These are phyloP conservation scores for Lasioglossum leucozonium DNA, from an alignment of 2,888 invertebrate genomes.

Conservation along the genomic window DNA sequence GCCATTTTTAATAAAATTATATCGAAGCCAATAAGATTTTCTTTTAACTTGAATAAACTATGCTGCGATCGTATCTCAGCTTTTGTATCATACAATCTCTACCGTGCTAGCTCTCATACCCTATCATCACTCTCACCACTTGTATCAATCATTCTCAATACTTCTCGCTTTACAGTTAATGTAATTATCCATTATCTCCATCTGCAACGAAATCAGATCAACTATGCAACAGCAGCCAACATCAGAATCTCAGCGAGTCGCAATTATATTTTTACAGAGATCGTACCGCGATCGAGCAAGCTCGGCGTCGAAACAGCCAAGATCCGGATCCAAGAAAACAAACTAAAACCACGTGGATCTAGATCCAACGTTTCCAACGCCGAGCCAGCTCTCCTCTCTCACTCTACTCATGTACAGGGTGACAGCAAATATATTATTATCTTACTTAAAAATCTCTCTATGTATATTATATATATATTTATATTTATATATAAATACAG, in stretches of 20 bases:
- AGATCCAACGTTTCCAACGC: slow-evolving; percentile 17
- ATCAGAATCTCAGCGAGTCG: neutral
- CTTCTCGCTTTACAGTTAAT: neutral
- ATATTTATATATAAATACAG: slow-evolving; percentile 76
- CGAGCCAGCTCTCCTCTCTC: slow-evolving; percentile 27
- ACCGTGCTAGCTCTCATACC: neutral
- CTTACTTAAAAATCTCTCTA: slow-evolving; percentile 67
- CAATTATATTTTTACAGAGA: neutral
- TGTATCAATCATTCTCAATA: neutral
- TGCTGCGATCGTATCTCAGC: neutral
- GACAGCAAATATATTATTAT: slow-evolving; percentile 73
- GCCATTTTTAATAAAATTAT: neutral
- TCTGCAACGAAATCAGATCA: neutral
- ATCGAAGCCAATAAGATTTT: neutral
- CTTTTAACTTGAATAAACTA: neutral
- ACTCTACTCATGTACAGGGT: slow-evolving; percentile 50
- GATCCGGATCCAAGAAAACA: neutral
- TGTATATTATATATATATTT: neutral
- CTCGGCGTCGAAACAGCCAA: slow-evolving; percentile 1
- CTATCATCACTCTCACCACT: too few relatives aligned
- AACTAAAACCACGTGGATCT: neutral
- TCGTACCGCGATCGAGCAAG: slow-evolving; percentile 6
- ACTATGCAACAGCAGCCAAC: neutral
- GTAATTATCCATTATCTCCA: neutral
- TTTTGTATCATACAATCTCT: neutral